phyloP scores from a whole-genome alignment of 2,113 vertebrate species.

The Picathartes gymnocephalus region DNA sequence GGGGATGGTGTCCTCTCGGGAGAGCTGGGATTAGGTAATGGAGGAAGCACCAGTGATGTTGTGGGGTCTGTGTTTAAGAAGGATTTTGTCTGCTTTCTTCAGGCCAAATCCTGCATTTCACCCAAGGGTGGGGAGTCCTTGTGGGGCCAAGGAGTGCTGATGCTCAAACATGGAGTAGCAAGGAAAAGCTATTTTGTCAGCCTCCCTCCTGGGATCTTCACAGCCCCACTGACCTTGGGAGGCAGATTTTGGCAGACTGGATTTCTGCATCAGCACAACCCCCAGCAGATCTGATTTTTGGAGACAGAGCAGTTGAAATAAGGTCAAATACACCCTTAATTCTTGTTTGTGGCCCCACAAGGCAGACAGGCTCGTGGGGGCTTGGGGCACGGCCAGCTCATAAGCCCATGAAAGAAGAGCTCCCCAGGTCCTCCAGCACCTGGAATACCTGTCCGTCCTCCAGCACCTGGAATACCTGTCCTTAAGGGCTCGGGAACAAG shows the following conservation, averaged over 20 bases:
- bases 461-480: background rate
- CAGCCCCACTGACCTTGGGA: background rate
- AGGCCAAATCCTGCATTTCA: background rate
- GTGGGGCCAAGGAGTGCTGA: background rate
- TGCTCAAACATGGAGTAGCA: background rate
- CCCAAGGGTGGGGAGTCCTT: background rate
- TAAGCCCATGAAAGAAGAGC: background rate
- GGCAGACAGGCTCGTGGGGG: background rate
- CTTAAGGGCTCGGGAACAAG: background rate
- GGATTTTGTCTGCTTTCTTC: background rate
- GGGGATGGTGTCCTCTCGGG: background rate
- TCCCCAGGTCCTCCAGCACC: background rate
- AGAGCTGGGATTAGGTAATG: background rate
- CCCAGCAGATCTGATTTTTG: background rate
- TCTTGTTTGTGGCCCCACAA: background rate
- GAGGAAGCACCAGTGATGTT: background rate
- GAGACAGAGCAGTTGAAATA: background rate
- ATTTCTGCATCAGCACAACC: background rate
- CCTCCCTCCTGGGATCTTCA: background rate
- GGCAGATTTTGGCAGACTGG: background rate
- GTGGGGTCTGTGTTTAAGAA: background rate
- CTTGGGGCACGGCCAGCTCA: background rate
- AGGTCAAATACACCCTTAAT: background rate
- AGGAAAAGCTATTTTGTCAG: background rate
- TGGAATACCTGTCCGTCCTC: background rate